Conservation (phyloP, 1,140 invertebrate genomes). For the Rhopalosiphum padi region DNA sequence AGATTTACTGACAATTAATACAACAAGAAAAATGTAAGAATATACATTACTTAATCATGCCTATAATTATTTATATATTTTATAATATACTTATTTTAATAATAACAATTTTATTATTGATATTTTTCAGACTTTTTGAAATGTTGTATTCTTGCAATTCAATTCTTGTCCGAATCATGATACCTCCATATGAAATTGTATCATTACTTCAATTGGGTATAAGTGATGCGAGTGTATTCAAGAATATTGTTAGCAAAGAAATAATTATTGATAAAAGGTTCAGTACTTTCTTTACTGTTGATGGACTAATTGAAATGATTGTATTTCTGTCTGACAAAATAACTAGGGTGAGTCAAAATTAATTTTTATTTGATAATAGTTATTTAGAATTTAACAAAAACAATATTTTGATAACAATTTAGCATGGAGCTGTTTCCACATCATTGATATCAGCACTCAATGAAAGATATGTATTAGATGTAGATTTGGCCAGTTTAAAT, state of each 20-base stretch:
- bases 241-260: slow-evolving; percentile 33
- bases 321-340: slow-evolving; percentile 48
- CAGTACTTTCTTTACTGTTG: slow-evolving; percentile 42
- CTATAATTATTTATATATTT: not conserved
- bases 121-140: slow-evolving; percentile 44
- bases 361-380: not conserved
- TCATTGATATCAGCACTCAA: slow-evolving; percentile 47
- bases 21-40: slow-evolving; percentile 50
- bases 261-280: slow-evolving; percentile 47
- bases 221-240: slow-evolving; percentile 29
- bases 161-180: slow-evolving; percentile 43
- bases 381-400: not conserved
- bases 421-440: slow-evolving; percentile 44
- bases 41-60: not conserved
- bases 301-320: slow-evolving; percentile 39
- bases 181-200: slow-evolving; percentile 53
- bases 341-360: slow-evolving; percentile 38
- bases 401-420: not conserved
- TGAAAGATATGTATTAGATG: slow-evolving; percentile 44
- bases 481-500: slow-evolving; percentile 38
- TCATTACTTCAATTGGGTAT: slow-evolving; percentile 48
- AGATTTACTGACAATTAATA: slow-evolving; percentile 10
- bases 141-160: slow-evolving; percentile 45
- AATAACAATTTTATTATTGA: not conserved
- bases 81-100: not conserved